Percentiles rank a stretch among this genome's conserved stretches.
phyloP scores from a whole-genome alignment of 2,888 invertebrate species.

The Tipula vernalis region DNA sequence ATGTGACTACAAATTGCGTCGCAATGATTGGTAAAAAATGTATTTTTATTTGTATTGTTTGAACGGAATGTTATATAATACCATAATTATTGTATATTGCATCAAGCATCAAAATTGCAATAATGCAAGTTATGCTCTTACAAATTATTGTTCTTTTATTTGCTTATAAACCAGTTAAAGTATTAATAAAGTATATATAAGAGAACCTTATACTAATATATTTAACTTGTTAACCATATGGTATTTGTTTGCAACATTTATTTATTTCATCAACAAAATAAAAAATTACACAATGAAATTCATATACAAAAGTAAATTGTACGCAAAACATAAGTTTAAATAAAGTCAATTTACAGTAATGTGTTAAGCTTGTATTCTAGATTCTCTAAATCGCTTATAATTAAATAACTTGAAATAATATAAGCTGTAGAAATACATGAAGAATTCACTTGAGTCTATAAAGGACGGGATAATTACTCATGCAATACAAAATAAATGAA shows the following conservation, averaged over 20 bases:
- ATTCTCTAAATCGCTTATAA: background rate
- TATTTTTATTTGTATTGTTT: too few relatives aligned
- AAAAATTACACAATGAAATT: background rate
- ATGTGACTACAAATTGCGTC: too few relatives aligned
- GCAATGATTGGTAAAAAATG: too few relatives aligned
- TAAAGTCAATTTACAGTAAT: background rate
- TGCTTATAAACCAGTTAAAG: background rate
- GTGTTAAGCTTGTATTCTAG: background rate
- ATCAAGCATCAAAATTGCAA: too few relatives aligned
- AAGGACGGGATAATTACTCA: background rate
- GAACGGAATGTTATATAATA: background rate
- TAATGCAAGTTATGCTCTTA: background rate
- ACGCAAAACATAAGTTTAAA: background rate
- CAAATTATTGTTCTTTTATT: background rate
- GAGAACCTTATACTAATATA: background rate
- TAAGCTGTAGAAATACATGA: background rate
- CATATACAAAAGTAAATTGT: background rate
- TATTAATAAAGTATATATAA: background rate
- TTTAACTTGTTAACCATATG: too few relatives aligned
- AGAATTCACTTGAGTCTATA: background rate
- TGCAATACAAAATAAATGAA: background rate
- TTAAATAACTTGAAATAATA: background rate
- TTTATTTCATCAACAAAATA: background rate
- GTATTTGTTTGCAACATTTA: too few relatives aligned
- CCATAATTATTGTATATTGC: too few relatives aligned